Percentiles rank a stretch among this genome's conserved stretches.
These are phyloP conservation scores for Sebastes glaucus DNA, from an alignment of 2,797 vertebrate genomes.

Conservation along the genomic window DNA sequence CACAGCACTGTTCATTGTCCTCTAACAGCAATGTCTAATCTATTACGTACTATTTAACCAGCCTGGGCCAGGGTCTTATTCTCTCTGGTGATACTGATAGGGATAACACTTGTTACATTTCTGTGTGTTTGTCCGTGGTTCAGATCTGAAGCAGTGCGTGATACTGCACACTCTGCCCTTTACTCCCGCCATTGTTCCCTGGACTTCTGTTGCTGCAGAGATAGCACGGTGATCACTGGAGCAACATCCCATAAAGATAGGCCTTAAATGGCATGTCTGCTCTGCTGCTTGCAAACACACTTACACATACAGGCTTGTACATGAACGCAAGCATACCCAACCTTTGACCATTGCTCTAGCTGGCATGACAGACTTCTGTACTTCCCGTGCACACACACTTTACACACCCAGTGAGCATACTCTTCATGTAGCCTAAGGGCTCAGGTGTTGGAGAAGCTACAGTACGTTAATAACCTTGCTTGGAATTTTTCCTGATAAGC, in stretches of 20 bases:
- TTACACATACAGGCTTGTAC: conserved; percentile 16
- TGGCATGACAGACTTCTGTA: not conserved
- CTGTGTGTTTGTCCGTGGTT: conserved; percentile 23
- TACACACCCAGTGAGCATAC: conserved; percentile 30
- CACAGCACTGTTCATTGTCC: conserved; percentile 61
- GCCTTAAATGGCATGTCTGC: conserved; percentile 20
- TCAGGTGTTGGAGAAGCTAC: not conserved
- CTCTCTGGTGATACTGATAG: conserved; percentile 37
- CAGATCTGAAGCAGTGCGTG: conserved; percentile 15
- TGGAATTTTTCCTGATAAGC: conserved; percentile 12
- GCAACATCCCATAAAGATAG: conserved; percentile 57
- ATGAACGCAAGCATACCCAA: not conserved
- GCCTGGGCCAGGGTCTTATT: conserved; percentile 18
- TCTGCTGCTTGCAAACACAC: conserved; percentile 1
- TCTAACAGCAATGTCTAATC: conserved; percentile 23
- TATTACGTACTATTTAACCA: conserved; percentile 36
- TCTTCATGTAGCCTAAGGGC: conserved; percentile 38
- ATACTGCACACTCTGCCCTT: conserved; percentile 19
- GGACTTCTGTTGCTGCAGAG: conserved; percentile 45
- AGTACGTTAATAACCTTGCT: not conserved
- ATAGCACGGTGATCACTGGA: conserved; percentile 42
- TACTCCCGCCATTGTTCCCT: conserved; percentile 54
- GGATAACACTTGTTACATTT: conserved; percentile 22
- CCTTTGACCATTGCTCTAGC: conserved; percentile 42
- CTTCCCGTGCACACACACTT: not conserved